A percentile compares a stretch with the other conserved stretches of the same genome.
These are phyloP conservation scores for Drosophila gunungcola DNA, from an alignment of 1,140 invertebrate genomes.

Conservation along the genomic window DNA sequence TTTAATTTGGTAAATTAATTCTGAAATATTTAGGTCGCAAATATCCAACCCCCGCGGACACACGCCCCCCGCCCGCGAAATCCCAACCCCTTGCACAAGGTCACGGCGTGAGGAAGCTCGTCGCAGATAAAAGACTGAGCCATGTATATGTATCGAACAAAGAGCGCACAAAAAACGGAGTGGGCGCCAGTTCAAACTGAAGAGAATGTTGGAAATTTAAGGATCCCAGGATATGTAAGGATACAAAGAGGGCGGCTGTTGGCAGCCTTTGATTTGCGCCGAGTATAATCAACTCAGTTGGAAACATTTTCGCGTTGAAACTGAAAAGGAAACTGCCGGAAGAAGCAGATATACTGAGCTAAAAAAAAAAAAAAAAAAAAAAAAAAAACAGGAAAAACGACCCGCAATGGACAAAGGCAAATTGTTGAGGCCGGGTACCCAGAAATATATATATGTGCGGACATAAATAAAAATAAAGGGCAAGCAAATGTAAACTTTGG, in stretches of 20 bases:
- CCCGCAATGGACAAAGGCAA: conserved; percentile 50
- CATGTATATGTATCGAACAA: conserved; percentile 44
- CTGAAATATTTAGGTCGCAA: conserved; percentile 79
- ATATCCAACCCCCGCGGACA: conserved; percentile 40
- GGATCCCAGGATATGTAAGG: conserved; percentile 28
- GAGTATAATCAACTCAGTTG: conserved; percentile 77
- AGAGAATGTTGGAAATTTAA: conserved; percentile 66
- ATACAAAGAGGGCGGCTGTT: conserved; percentile 8
- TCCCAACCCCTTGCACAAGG: conserved; percentile 45
- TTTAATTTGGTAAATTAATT: conserved; percentile 83
- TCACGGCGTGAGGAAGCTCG: conserved; percentile 47
- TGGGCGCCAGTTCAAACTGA: conserved; percentile 9
- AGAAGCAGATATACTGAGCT: conserved; percentile 45
- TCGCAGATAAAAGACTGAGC: conserved; percentile 58
- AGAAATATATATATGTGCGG: conserved; percentile 30
- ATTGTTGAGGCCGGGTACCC: conserved; percentile 51
- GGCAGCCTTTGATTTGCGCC: conserved; percentile 70
- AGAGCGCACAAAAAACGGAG: conserved; percentile 14
- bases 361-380: neutral
- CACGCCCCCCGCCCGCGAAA: conserved; percentile 11
- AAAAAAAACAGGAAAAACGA: conserved; percentile 42
- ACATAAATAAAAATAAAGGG: conserved; percentile 56
- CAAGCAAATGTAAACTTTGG: conserved; percentile 71
- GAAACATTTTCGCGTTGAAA: conserved; percentile 59
- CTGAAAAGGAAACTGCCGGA: conserved; percentile 50